phyloP scores from a whole-genome alignment of 2,113 vertebrate genomes.

The Syngnathoides biaculeatus region DNA sequence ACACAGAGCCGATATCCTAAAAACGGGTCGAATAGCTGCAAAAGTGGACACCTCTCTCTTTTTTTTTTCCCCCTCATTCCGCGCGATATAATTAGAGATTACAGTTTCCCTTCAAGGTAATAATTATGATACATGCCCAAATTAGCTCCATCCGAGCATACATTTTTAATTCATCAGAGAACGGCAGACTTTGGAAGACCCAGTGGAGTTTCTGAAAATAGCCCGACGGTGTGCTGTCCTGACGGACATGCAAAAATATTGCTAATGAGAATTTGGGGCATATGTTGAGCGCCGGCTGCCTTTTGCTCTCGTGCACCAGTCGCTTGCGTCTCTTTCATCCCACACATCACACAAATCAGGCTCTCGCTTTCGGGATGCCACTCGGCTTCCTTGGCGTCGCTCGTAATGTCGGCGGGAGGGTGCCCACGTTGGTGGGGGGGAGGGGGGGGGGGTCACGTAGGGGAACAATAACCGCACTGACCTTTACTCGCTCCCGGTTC shows the following conservation, averaged over 20 bases:
- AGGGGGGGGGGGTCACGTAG: too few relatives aligned
- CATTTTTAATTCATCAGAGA: conserved; percentile 67
- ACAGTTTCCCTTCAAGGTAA: conserved; percentile 56
- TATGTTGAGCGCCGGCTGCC: conserved; percentile 28
- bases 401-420: conserved; percentile 49
- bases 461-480: conserved; percentile 61
- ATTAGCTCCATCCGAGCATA: conserved; percentile 57
- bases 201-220: conserved; percentile 58
- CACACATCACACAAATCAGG: conserved; percentile 7
- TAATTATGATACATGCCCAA: conserved; percentile 61
- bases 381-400: conserved; percentile 13
- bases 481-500: conserved; percentile 66
- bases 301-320: conserved; percentile 30
- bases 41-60: conserved; percentile 20
- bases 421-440: conserved; percentile 10
- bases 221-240: conserved; percentile 38
- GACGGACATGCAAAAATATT: conserved; percentile 53
- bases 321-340: conserved; percentile 34
- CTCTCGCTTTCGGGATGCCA: conserved; percentile 9
- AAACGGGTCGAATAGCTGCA: conserved; percentile 38
- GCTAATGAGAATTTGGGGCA: conserved; percentile 41
- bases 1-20: conserved; percentile 44
- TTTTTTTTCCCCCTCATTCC: too few relatives aligned
- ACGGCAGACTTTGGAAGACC: conserved; percentile 60
- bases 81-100: conserved; percentile 9